phyloP scores from a whole-genome alignment of 2,113 vertebrate genomes.

The Passer domesticus region DNA sequence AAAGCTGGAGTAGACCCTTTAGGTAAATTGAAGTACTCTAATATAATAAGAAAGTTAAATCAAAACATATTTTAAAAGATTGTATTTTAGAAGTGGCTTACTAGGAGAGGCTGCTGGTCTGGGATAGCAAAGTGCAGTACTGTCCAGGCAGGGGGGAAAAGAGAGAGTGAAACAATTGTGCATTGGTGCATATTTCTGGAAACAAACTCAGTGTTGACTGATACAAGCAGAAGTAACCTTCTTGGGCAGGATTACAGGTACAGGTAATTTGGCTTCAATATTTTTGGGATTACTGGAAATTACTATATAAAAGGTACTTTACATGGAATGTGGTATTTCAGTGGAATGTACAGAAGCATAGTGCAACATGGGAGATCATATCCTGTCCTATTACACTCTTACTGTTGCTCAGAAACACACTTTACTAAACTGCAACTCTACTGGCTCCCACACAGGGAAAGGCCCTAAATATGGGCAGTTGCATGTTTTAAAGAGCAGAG shows the following conservation, averaged over 20 bases:
- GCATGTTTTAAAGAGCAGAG: background rate
- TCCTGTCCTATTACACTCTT: background rate
- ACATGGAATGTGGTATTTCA: background rate
- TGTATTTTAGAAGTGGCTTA: background rate
- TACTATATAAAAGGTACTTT: background rate
- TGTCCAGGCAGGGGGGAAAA: background rate
- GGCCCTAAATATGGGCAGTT: background rate
- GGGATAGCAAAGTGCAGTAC: background rate
- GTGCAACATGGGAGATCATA: background rate
- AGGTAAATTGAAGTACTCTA: slow-evolving; percentile 27
- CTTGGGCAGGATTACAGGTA: background rate
- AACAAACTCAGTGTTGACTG: background rate
- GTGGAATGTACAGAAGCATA: background rate
- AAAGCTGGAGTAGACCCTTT: background rate
- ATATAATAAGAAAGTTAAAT: slow-evolving; percentile 21
- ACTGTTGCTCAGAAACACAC: background rate
- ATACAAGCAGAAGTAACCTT: background rate
- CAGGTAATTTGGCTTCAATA: background rate
- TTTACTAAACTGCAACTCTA: background rate
- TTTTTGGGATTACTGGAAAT: background rate
- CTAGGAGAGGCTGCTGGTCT: background rate
- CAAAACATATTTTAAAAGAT: slow-evolving; percentile 35
- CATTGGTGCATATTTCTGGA: background rate
- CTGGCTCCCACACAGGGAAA: background rate
- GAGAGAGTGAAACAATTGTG: background rate